phyloP scores from a whole-genome alignment of 2,113 vertebrate genomes.

The Peromyscus californicus region DNA sequence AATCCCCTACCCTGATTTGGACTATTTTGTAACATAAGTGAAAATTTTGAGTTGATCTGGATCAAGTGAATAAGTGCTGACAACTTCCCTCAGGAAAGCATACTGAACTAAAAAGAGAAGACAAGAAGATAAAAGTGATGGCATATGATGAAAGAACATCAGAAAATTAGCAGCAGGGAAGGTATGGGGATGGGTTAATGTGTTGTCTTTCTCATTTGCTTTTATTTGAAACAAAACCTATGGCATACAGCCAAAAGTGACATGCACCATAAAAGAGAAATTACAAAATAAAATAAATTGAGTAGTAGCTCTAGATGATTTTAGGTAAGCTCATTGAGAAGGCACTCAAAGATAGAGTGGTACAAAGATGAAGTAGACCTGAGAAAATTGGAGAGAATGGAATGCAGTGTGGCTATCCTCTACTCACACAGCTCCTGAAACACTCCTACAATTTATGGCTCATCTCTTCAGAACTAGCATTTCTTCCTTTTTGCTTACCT shows the following conservation, averaged over 20 bases:
- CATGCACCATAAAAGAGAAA: background rate
- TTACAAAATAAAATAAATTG: background rate
- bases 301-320: background rate
- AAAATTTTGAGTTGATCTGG: background rate
- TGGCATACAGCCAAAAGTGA: background rate
- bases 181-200: background rate
- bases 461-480: background rate
- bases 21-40: background rate
- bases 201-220: background rate
- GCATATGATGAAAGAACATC: background rate
- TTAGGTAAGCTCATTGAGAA: background rate
- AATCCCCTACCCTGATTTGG: too few relatives aligned
- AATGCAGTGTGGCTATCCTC: background rate
- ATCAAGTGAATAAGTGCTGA: background rate
- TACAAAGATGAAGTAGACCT: too few relatives aligned
- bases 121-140: background rate
- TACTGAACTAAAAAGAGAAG: background rate
- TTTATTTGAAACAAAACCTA: background rate
- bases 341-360: background rate
- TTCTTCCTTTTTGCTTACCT: background rate
- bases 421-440: background rate
- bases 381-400: background rate
- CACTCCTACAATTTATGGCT: background rate
- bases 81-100: background rate
- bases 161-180: background rate